phyloP scores from a whole-genome alignment of 2,888 invertebrate genomes.

The Aromia moschata region DNA sequence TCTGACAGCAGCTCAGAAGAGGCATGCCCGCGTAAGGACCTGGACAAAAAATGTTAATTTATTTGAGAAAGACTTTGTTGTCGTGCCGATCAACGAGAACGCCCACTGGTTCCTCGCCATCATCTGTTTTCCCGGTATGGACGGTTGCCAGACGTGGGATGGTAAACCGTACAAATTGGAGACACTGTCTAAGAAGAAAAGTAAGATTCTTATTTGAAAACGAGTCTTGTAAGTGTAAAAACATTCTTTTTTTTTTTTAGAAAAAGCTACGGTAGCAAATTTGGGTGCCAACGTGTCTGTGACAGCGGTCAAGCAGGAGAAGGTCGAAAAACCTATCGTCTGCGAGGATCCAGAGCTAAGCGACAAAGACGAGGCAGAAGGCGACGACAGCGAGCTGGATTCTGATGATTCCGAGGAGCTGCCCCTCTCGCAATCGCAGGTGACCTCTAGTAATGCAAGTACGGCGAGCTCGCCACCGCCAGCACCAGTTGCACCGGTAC shows the following conservation, averaged over 20 bases:
- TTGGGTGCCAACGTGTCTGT: constrained; percentile 68
- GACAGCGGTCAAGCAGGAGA: constrained; percentile 59
- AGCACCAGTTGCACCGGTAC: background rate
- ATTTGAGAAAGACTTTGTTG: constrained; percentile 94
- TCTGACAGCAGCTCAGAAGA: constrained; percentile 80
- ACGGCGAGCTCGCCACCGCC: constrained; percentile 2
- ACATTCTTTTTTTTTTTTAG: constrained; percentile 23
- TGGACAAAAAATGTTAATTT: constrained; percentile 98
- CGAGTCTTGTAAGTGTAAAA: constrained; percentile 3
- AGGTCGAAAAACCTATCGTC: constrained; percentile 64
- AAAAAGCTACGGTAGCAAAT: constrained; percentile 60
- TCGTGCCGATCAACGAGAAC: constrained; percentile 98
- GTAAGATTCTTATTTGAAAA: constrained; percentile 53
- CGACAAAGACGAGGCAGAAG: constrained; percentile 74
- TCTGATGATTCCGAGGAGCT: constrained; percentile 64
- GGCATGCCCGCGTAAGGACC: constrained; percentile 89
- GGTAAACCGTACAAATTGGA: constrained; percentile 68
- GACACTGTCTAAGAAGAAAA: constrained; percentile 62
- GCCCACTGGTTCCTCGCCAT: constrained; percentile 98
- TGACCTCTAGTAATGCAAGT: constrained; percentile 15
- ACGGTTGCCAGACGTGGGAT: constrained; percentile 75
- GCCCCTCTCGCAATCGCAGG: constrained; percentile 39
- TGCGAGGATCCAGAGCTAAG: constrained; percentile 77
- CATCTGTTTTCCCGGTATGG: constrained; percentile 91
- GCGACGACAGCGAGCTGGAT: constrained; percentile 78